A percentile compares a stretch with the other conserved stretches of the same genome.
Evolutionary conservation across 2,888 invertebrate genomes (phyloP).

Genomic region (Napeogenes sylphis): DNA sequence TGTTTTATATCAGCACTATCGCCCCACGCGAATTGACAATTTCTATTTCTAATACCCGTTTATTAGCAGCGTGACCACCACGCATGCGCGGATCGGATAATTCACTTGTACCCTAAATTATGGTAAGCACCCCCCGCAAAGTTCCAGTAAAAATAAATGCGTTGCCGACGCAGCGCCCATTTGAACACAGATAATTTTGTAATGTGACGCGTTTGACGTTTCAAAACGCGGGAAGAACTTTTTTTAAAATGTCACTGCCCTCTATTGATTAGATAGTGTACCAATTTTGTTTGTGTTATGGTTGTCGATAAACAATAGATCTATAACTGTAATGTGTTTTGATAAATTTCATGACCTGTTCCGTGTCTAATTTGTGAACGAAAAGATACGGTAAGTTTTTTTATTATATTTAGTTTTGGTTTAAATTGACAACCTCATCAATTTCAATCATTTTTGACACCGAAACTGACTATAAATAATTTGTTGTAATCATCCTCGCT

Average conservation of each 20-base stretch:
- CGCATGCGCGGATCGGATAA: constrained; percentile 72
- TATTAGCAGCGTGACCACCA: constrained; percentile 65
- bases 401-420: background rate
- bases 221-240: constrained; percentile 44
- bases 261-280: constrained; percentile 14
- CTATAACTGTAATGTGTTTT: background rate
- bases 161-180: constrained; percentile 44
- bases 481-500: too few species aligned
- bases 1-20: background rate
- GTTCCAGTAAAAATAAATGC: constrained; percentile 63
- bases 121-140: constrained; percentile 69
- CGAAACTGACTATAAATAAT: too few species aligned
- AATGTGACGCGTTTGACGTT: constrained; percentile 54
- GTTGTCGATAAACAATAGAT: constrained; percentile 8
- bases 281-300: constrained; percentile 12
- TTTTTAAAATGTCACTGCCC: constrained; percentile 29
- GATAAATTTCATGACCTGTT: background rate
- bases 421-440: background rate
- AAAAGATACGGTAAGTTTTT: constrained; percentile 3
- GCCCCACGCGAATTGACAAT: constrained; percentile 63
- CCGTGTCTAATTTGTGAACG: background rate
- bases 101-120: constrained; percentile 72
- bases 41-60: constrained; percentile 56
- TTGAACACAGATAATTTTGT: constrained; percentile 60
- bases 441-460: background rate